A percentile compares a stretch with the other conserved stretches of the same genome.
Conservation (phyloP, 2,888 invertebrate genomes). For the Cosmia pyralina region DNA sequence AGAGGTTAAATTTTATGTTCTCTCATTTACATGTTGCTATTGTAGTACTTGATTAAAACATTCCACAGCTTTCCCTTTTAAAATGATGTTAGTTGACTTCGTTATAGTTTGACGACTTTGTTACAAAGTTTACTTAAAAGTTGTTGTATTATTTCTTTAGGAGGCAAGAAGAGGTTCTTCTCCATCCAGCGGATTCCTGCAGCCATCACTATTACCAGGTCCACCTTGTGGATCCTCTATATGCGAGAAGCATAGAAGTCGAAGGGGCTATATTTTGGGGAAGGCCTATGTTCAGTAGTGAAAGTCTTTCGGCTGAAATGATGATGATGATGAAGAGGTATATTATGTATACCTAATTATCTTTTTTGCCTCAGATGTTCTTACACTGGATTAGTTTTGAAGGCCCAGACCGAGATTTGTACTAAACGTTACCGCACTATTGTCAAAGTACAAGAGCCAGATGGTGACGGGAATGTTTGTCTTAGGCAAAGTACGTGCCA, state of each 20-base stretch:
- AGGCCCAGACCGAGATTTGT: not conserved
- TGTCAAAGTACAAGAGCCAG: not conserved
- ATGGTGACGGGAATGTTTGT: too few relatives aligned
- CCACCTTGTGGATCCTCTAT: too few relatives aligned
- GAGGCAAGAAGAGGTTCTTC: not conserved
- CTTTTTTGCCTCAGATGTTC: too few relatives aligned
- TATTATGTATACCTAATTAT: not conserved
- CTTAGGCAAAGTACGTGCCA: too few relatives aligned
- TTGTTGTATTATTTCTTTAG: not conserved
- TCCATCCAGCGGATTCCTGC: too few relatives aligned
- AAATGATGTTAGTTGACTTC: slow-evolving; percentile 24
- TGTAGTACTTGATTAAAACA: slow-evolving; percentile 53
- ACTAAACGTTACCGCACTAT: not conserved
- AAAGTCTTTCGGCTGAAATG: too few relatives aligned
- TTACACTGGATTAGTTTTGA: not conserved
- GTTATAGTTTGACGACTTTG: slow-evolving; percentile 9
- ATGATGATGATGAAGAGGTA: too few relatives aligned
- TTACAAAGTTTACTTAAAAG: not conserved
- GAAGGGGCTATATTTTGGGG: too few relatives aligned
- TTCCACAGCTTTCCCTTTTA: slow-evolving; percentile 27
- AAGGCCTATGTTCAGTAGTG: too few relatives aligned
- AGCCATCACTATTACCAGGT: too few relatives aligned
- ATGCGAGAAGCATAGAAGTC: too few relatives aligned
- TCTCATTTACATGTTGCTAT: slow-evolving; percentile 59
- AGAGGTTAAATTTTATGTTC: slow-evolving; percentile 66